Evolutionary conservation across 2,888 invertebrate genomes (phyloP).

Genomic region (Conus canariensis): DNA sequence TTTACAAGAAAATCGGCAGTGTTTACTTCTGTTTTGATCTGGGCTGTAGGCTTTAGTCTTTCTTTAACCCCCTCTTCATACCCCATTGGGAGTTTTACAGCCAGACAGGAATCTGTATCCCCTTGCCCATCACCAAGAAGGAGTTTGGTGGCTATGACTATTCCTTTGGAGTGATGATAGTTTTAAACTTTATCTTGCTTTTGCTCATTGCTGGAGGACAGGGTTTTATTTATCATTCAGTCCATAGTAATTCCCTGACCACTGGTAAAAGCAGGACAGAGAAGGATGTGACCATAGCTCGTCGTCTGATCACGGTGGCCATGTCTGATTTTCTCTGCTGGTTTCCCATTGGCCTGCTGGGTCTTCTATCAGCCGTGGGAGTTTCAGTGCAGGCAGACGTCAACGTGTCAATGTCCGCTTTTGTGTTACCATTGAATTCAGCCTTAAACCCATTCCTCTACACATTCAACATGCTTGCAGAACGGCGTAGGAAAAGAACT

Average conservation of each 20-base stretch:
- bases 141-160: constrained; percentile 76
- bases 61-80: constrained; percentile 67
- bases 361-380: constrained; percentile 38
- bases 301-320: constrained; percentile 44
- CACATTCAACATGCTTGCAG: constrained; percentile 46
- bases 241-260: constrained; percentile 37
- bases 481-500: constrained; percentile 18
- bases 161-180: constrained; percentile 73
- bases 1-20: constrained; percentile 62
- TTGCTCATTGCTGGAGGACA: constrained; percentile 72
- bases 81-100: constrained; percentile 65
- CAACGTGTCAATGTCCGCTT: constrained; percentile 65
- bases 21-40: constrained; percentile 58
- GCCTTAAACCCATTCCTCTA: constrained; percentile 79
- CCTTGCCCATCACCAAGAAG: constrained; percentile 75
- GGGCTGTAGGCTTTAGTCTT: constrained; percentile 65
- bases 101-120: constrained; percentile 73
- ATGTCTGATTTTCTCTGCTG: constrained; percentile 48
- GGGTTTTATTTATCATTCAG: constrained; percentile 70
- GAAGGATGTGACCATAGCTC: constrained; percentile 46
- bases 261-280: not conserved
- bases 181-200: constrained; percentile 72
- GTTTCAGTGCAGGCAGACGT: constrained; percentile 40
- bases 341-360: constrained; percentile 48
- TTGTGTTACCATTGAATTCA: constrained; percentile 81